Percentiles rank a stretch among this genome's conserved stretches.
Evolutionary conservation across 2,888 invertebrate species (phyloP).

Genomic region (Pogonocherus hispidulus): DNA sequence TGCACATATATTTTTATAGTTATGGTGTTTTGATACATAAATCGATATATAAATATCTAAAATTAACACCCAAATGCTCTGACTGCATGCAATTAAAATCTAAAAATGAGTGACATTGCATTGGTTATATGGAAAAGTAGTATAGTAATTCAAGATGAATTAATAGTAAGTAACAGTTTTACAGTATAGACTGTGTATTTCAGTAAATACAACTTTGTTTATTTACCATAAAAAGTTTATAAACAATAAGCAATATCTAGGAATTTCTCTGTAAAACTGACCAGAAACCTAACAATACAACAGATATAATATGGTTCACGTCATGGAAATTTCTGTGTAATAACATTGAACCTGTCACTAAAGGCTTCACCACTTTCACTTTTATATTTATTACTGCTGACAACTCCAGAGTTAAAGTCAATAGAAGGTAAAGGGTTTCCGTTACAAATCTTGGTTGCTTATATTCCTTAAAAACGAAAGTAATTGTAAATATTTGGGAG

Average conservation of each 20-base stretch:
- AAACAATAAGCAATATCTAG: not conserved
- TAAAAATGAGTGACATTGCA: too few species aligned
- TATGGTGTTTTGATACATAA: too few species aligned
- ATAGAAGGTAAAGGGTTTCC: not conserved
- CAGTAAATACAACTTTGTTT: too few species aligned
- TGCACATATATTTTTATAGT: too few species aligned
- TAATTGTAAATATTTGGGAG: not conserved
- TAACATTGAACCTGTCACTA: not conserved
- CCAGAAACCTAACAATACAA: not conserved
- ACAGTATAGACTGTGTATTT: too few species aligned
- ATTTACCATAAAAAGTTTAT: too few species aligned
- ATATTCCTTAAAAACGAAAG: not conserved
- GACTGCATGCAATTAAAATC: too few species aligned
- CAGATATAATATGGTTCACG: not conserved
- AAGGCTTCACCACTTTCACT: not conserved
- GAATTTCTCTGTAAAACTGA: not conserved
- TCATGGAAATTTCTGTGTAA: not conserved
- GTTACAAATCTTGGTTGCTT: not conserved
- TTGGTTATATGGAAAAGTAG: too few species aligned
- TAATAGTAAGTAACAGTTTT: too few species aligned
- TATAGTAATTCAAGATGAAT: too few species aligned
- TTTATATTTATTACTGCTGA: not conserved
- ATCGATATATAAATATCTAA: too few species aligned
- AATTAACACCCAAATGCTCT: too few species aligned
- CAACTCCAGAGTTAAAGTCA: not conserved